Evolutionary conservation across 2,888 invertebrate species (phyloP).

Genomic region (Dione juno): DNA sequence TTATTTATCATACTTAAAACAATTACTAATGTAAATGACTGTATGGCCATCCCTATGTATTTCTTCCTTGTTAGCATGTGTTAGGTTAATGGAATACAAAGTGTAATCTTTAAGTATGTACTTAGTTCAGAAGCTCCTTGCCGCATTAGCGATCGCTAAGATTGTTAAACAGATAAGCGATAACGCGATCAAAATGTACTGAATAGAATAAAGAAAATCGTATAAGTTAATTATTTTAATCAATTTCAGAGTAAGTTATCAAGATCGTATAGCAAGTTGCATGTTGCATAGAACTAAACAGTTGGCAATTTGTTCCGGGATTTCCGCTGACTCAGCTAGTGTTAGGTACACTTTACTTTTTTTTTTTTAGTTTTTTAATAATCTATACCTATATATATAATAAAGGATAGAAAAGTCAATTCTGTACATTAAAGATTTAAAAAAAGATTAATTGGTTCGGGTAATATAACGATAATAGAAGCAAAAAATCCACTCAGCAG

Average conservation of each 20-base stretch:
- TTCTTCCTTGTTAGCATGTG: conserved; percentile 41
- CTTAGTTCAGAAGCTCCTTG: conserved; percentile 26
- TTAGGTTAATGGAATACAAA: conserved; percentile 41
- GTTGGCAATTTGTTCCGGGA: conserved; percentile 32
- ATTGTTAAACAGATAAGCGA: conserved; percentile 15
- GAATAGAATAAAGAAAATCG: neutral
- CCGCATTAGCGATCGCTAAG: conserved; percentile 9
- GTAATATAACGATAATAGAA: no score
- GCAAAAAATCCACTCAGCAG: no score
- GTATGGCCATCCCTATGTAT: conserved; percentile 30
- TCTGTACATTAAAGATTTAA: no score
- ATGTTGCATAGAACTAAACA: conserved; percentile 55
- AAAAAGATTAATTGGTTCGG: no score
- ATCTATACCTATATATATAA: no score
- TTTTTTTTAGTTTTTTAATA: no score
- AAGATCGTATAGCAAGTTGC: conserved; percentile 41
- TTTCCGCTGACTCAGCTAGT: conserved; percentile 37
- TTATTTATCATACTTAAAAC: no score
- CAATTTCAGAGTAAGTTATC: conserved; percentile 23
- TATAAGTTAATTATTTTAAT: conserved; percentile 22
- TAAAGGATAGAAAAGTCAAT: no score
- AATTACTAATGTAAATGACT: neutral
- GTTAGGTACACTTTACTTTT: neutral
- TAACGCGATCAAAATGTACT: conserved; percentile 11
- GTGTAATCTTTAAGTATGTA: conserved; percentile 40